Evolutionary conservation across 1,140 invertebrate genomes (phyloP), one percentile per base, ranked within the genome.

Genomic region (Spodoptera frugiperda): DNA sequence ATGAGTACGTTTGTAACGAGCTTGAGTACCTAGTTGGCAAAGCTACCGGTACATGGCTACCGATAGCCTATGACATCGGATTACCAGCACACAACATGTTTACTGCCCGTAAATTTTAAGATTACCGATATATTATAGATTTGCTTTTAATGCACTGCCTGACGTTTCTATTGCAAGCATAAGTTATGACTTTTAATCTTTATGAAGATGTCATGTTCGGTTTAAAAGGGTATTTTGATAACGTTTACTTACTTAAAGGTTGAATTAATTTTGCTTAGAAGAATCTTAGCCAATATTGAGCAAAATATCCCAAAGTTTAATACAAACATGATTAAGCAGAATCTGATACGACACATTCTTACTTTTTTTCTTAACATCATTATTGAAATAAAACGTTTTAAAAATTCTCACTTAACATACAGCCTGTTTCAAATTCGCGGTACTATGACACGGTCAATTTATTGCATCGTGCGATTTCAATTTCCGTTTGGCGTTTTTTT

Each of bases 401-500:
- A 53, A 53, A 53, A 15, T 53, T 15, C n/a, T 15, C 14, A 61
- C 8, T 53, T 19, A 61, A 17, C n/a, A 61, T 61, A 61, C 15
- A 61, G n/a, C 33, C 61, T 65, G 12, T 25, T 48, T 65, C 44
- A 17, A 21, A 21, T 65, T 65, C 57, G 25, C 30, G n/a, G 57
- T 61, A 61, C 19, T 48, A 48, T 65, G 17, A 65, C 61, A 17
- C 44, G 12, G 10, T 53, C 49, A 10, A 61, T 15, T 21, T 14
- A 15, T 46, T 65, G 61, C 61, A 65, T 49, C 44, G 61, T 39
- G 15, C 61, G 61, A 65, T 49, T 17, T 44, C 53, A 44, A 55
- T 72, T 72, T 72, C 68, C 68, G 68, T 57, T 72, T 33, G 21
- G 49, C 11, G 46, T 53, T 53, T 68, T 71, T 71, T 17, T 25